phyloP scores from a whole-genome alignment of 1,140 invertebrate genomes.

The Ditylenchus dipsaci region DNA sequence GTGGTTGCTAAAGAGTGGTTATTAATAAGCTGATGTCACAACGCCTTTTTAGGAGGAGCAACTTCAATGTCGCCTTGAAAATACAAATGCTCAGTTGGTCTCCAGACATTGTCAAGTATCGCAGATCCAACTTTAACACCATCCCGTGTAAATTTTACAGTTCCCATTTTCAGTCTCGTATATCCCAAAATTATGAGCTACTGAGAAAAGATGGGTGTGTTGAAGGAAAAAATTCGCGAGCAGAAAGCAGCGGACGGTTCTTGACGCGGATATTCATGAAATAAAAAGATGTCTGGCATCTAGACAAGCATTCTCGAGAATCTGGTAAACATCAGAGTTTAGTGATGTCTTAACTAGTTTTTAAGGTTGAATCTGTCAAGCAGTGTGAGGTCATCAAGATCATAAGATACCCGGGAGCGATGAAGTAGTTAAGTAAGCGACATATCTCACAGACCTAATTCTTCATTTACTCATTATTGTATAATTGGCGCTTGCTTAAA shows the following conservation, averaged over 20 bases:
- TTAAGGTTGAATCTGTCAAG: not conserved
- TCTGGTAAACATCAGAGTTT: not conserved
- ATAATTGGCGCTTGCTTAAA: too few species aligned
- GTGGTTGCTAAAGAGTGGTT: too few species aligned
- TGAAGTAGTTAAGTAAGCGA: too few species aligned
- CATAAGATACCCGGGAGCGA: not conserved
- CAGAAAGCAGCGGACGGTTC: not conserved
- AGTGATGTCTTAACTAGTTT: too few species aligned
- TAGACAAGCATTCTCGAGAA: conserved; percentile 24
- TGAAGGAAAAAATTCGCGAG: conserved; percentile 14
- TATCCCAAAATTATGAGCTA: conserved; percentile 11
- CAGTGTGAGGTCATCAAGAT: conserved; percentile 3
- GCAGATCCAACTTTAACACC: too few species aligned
- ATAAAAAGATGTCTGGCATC: conserved; percentile 29
- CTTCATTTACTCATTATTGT: too few species aligned
- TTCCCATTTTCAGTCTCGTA: conserved; percentile 17
- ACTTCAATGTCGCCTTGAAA: conserved; percentile 18
- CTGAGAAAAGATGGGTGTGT: conserved; percentile 15
- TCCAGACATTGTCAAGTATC: conserved; percentile 2
- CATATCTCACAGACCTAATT: too few species aligned
- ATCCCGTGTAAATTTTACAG: not conserved
- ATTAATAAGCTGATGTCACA: too few species aligned
- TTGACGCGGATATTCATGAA: conserved; percentile 7
- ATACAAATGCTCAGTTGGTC: conserved; percentile 26
- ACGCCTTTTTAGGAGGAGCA: conserved; percentile 17